Base-by-base conservation (phyloP, 2,888 invertebrate genomes). In the Acleris laterana region DNA sequence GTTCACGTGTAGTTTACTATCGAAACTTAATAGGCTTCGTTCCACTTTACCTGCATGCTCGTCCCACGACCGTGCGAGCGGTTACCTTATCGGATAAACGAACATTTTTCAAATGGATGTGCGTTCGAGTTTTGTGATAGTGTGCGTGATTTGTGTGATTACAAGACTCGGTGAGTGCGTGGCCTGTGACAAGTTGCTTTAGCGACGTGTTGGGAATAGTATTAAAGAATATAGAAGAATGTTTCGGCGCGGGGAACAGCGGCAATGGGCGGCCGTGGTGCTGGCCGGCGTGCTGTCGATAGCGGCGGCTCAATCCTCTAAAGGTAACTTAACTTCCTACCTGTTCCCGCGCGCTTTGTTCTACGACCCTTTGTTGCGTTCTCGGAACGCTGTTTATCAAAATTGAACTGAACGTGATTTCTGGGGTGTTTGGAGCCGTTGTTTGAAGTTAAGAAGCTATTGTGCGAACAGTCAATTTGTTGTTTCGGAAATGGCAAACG, bases 21-120 rank as follows among this genome's bases (percentile, higher is more conserved):
- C 85, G 87, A 84, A 91, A 90, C 87, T 86, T 88, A 87, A 85
- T 88, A 90, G 88, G 90, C 86, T 88, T 83, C 87, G 86, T 86
- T 66, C 66, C 62, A 66, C 66, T 87, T 87, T 91, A 92, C 91
- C 92, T 92, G 91, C 89, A 89, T 88, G 88, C 84, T 87, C 87
- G 87, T 85, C 90, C 88, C 89, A 88, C 90, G 89, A 85, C 81
- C 80, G 82, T 78, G 85, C 83, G 81, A 86, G 88, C 89, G 88
- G 89, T 88, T 87, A 86, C 85, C 86, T 85, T 89, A 88, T 90
- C 87, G 90, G 89, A 90, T 89, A 90, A 91, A 91, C 90, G 91
- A 86, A 92, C 87, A 89, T 88, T 90, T 91, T 92, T 91, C 89
- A 91, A 92, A 93, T 93, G 90, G 89, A 90, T 90, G 90, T 90